Evolutionary conservation across 2,888 invertebrate species (phyloP).

Genomic region (Lymantria dispar): DNA sequence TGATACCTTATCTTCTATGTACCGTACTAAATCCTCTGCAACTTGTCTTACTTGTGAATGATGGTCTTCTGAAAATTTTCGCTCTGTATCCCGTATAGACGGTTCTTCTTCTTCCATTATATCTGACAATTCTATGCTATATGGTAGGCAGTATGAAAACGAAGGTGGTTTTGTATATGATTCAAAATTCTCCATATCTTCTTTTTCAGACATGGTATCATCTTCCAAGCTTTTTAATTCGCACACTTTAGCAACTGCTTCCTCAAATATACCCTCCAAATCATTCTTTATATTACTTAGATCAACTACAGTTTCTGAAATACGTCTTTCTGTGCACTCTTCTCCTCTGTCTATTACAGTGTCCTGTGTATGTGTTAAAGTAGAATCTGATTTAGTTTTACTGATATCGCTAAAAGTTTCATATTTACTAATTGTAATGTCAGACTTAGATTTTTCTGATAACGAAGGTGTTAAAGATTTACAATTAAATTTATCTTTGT

Average conservation of each 20-base stretch:
- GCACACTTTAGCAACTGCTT: slow-evolving; percentile 53
- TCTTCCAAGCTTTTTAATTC: slow-evolving; percentile 49
- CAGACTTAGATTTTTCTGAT: slow-evolving; percentile 74
- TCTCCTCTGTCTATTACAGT: slow-evolving; percentile 68
- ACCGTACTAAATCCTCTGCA: slow-evolving; percentile 60
- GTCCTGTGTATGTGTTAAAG: slow-evolving; percentile 71
- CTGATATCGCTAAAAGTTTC: slow-evolving; percentile 73
- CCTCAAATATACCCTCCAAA: slow-evolving; percentile 64
- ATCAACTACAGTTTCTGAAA: slow-evolving; percentile 71
- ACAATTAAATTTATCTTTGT: slow-evolving; percentile 54
- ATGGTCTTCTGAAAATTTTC: slow-evolving; percentile 49
- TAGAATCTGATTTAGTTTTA: slow-evolving; percentile 75
- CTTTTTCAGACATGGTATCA: slow-evolving; percentile 70
- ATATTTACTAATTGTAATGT: slow-evolving; percentile 69
- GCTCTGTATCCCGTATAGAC: slow-evolving; percentile 52
- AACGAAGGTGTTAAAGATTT: slow-evolving; percentile 63
- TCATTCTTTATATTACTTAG: slow-evolving; percentile 68
- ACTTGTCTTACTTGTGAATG: slow-evolving; percentile 43
- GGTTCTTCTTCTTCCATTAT: slow-evolving; percentile 75
- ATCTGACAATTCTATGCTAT: slow-evolving; percentile 71
- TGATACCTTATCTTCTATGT: slow-evolving; percentile 62
- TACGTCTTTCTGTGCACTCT: slow-evolving; percentile 47
- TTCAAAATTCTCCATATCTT: slow-evolving; percentile 68
- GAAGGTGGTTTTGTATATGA: slow-evolving; percentile 67
- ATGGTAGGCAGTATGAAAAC: slow-evolving; percentile 55